Conservation (phyloP, 2,113 vertebrate species). For the Xerus inauris region DNA sequence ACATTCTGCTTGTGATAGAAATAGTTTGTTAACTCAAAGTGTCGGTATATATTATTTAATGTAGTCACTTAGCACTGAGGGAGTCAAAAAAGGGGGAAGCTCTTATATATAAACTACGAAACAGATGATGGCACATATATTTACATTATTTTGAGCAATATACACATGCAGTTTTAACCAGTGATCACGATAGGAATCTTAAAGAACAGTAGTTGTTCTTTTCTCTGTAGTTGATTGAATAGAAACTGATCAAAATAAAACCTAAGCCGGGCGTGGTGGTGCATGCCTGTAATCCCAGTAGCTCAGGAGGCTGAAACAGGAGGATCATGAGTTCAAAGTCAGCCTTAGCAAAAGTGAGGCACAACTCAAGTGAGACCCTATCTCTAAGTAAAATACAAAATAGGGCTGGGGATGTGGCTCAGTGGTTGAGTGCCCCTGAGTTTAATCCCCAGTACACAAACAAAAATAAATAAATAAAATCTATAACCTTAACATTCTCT, state of each 20-base stretch:
- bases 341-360: no score
- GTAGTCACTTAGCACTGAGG: background rate
- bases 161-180: background rate
- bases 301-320: no score
- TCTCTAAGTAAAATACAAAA: no score
- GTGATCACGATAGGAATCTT: background rate
- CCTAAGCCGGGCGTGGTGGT: no score
- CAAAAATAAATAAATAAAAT: no score
- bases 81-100: background rate
- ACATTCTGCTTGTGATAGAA: background rate
- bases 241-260: constrained; percentile 36
- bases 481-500: background rate
- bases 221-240: background rate
- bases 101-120: background rate
- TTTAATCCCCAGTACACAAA: no score
- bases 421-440: no score
- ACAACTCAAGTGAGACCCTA: no score
- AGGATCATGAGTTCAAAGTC: no score
- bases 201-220: background rate
- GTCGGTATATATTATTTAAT: background rate
- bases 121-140: background rate
- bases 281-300: no score
- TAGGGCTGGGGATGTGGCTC: no score
- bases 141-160: constrained; percentile 32
- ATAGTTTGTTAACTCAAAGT: background rate